Percentiles rank a stretch among this genome's conserved stretches.
phyloP scores from a whole-genome alignment of 23 tunicate genomes.

The Clavelina lepadiformis region DNA sequence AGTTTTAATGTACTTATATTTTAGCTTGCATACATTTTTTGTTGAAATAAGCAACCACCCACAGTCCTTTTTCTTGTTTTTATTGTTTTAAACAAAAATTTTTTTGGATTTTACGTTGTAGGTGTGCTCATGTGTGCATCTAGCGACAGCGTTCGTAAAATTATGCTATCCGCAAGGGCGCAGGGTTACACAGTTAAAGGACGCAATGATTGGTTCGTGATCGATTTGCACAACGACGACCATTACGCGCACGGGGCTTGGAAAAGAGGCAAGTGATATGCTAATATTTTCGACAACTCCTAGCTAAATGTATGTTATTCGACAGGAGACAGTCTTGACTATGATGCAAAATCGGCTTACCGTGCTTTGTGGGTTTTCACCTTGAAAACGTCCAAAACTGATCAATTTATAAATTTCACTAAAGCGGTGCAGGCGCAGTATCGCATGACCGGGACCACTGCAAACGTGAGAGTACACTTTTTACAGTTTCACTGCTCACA shows the following conservation, averaged over 20 bases:
- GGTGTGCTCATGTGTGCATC: conserved; percentile 86
- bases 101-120: conserved; percentile 19
- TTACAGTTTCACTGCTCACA: not conserved
- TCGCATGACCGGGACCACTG: conserved; percentile 5
- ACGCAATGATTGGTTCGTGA: conserved; percentile 55
- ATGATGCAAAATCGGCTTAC: conserved; percentile 50
- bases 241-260: conserved; percentile 63
- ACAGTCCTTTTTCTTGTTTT: too few relatives aligned
- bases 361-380: conserved; percentile 68
- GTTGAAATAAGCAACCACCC: too few relatives aligned
- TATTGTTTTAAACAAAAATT: too few relatives aligned
- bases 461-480: conserved; percentile 13
- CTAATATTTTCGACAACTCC: too few relatives aligned
- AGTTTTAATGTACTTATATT: too few relatives aligned
- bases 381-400: conserved; percentile 13
- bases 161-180: conserved; percentile 66
- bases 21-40: too few relatives aligned
- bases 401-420: conserved; percentile 29
- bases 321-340: conserved; percentile 61
- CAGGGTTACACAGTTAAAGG: conserved; percentile 40
- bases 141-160: conserved; percentile 39
- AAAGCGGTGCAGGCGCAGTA: conserved; percentile 25
- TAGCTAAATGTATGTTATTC: too few relatives aligned
- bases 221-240: conserved; percentile 58
- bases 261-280: conserved; percentile 38